Evolutionary conservation across 1,140 invertebrate species (phyloP), one percentile per base, ranked within the genome.

Genomic region (Saccostrea echinata): DNA sequence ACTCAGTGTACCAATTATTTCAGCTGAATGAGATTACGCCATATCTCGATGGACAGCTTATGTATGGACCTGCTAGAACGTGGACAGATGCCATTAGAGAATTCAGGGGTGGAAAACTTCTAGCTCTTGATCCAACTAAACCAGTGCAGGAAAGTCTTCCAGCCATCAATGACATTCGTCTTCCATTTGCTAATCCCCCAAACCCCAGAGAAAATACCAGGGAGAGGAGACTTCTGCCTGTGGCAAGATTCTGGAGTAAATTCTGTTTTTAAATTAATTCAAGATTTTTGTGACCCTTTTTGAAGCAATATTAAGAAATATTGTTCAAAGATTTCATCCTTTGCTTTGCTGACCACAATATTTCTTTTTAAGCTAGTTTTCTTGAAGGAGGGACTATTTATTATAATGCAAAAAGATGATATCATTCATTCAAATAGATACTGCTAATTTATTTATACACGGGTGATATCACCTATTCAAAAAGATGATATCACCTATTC

Each of bases 1-100:
- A n/a, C n/a, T n/a, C n/a, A n/a, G n/a, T n/a, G n/a, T n/a, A n/a
- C n/a, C n/a, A n/a, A n/a, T n/a, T n/a, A n/a, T 33, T 80, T 9
- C 86, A 96, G 96, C 90, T 96, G 61, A 96, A 96, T 91, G 96
- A 96, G 93, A 96, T 96, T 55, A 96, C 96, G 4, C 96, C 96
- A n/a, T 96, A 94, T 92, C 91, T 96, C 51, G 96, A 96, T 92
- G 96, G 96, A 3, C 96, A 96, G 18, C 91, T 96, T 13, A 95
- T 96, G 30, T 96, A 96, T 92, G 96, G 96, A 4, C 95, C 95
- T 4, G 94, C 95, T 9, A 96, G 96, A 92, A 95, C 95, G 61
- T 96, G 96, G 96, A 93, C 96, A 13, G 96, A 96, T 92, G 92
- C 95, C 80, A 92, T 96, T 51, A 89, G 96, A 61, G 94, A 94